phyloP scores from a whole-genome alignment of 2,113 vertebrate genomes.

The Pungitius pungitius region DNA sequence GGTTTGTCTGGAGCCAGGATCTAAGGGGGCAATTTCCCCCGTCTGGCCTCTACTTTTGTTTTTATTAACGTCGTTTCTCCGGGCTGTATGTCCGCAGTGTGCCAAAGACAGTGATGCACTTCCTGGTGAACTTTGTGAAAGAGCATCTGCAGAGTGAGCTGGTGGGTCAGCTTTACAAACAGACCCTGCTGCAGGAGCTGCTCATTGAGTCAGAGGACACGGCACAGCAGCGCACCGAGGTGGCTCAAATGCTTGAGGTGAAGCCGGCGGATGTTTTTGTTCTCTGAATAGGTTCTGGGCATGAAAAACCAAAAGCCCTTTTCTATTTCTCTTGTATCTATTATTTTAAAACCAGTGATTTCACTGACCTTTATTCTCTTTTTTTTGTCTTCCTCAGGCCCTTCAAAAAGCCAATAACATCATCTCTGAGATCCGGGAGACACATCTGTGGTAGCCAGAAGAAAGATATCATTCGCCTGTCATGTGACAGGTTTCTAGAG shows the following conservation, averaged over 20 bases:
- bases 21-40: not conserved
- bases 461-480: conserved; percentile 31
- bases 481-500: conserved; percentile 50
- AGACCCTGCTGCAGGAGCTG: conserved; percentile 80
- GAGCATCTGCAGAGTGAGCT: conserved; percentile 87
- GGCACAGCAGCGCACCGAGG: conserved; percentile 83
- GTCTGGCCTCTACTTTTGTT: not conserved
- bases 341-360: conserved; percentile 6
- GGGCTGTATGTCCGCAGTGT: conserved; percentile 73
- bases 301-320: not conserved
- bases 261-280: conserved; percentile 40
- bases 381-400: conserved; percentile 71
- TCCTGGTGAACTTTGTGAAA: conserved; percentile 86
- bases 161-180: conserved; percentile 85
- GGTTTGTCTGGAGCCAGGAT: conserved; percentile 63
- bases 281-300: conserved; percentile 31
- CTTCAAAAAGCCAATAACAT: conserved; percentile 85
- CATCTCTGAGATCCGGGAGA: conserved; percentile 86
- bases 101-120: conserved; percentile 89
- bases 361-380: conserved; percentile 12
- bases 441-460: conserved; percentile 84
- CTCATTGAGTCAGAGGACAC: conserved; percentile 86
- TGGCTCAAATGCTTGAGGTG: conserved; percentile 85
- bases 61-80: conserved; percentile 13
- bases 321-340: conserved; percentile 21